Evolutionary conservation across 2,888 invertebrate species (phyloP).

Genomic region (Pecten maximus): DNA sequence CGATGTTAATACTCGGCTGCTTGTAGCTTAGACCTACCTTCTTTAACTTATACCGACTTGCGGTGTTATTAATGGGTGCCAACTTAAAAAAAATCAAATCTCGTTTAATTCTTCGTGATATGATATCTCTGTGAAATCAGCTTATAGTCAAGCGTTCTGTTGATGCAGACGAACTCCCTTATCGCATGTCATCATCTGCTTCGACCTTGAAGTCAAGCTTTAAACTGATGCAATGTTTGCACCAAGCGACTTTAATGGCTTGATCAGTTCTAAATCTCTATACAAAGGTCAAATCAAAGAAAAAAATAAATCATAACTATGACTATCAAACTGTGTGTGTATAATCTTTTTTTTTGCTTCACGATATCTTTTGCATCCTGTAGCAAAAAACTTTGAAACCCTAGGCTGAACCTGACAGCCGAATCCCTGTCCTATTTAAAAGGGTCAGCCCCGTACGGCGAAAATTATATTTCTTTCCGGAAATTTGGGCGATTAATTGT

Average conservation of each 20-base stretch:
- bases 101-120: neutral
- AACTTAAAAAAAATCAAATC: slow-evolving; percentile 17
- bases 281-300: neutral
- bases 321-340: too few species aligned
- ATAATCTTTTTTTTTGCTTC: too few species aligned
- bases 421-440: neutral
- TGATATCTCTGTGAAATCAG: neutral
- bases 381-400: neutral
- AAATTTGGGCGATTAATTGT: too few species aligned
- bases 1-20: neutral
- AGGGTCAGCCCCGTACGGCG: neutral
- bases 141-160: slow-evolving; percentile 6
- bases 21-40: neutral
- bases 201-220: neutral
- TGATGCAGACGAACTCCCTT: neutral
- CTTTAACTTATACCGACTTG: neutral
- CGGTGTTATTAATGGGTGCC: neutral
- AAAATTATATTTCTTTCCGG: too few species aligned
- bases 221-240: neutral
- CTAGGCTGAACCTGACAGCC: neutral
- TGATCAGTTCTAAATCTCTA: neutral
- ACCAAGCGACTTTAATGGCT: neutral
- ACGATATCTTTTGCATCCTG: neutral
- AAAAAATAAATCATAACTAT: too few species aligned
- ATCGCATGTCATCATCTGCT: neutral